Base-by-base conservation (phyloP, 2,113 vertebrate species). In the Hyaena hyaena region DNA sequence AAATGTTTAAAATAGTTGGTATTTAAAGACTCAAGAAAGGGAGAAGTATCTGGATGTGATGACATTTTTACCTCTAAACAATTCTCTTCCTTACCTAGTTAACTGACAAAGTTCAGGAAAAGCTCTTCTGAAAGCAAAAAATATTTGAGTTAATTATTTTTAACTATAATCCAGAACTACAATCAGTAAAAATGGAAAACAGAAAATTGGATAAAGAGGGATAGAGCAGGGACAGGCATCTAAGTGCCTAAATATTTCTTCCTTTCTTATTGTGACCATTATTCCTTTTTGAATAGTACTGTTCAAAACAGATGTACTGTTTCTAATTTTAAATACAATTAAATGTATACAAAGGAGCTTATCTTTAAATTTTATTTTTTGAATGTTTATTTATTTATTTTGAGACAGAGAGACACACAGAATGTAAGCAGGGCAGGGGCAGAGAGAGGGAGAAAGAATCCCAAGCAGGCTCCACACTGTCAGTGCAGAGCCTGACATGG, bases 251-350 rank as follows among this genome's bases (percentile, higher is more conserved):
- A 68, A 35, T 35, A 66, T 33, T 85, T 93, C 73, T 80, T 91
- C 39, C 43, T 65, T 69, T 61, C 55, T 65, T 26, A 89, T 45
- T 9, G 7, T 33, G 23, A 39, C n/a, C 4, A 92, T 66, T 73
- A 81, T 43, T 55, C 87, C 35, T 76, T 93, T 35, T 74, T 66
- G 9, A 66, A 81, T 31, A 82, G 66, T 63, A 82, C 55, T 61
- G 88, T 39, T 39, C 90, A 35, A 66, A 76, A 68, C 39, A 63
- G 35, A 55, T 35, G 17, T 79, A 73, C 9, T 63, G 6, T 66
- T 87, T 45, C 74, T 92, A 81, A 73, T 66, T 92, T 81, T 88
- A 88, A 95, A 87, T 80, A 65, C 15, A 66, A 82, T 53, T 82
- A 82, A 92, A 74, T 74, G 55, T 74, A 63, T 74, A 90, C 28